Evolutionary conservation across 2,797 vertebrate species (phyloP).

Genomic region (Scleropages formosus): DNA sequence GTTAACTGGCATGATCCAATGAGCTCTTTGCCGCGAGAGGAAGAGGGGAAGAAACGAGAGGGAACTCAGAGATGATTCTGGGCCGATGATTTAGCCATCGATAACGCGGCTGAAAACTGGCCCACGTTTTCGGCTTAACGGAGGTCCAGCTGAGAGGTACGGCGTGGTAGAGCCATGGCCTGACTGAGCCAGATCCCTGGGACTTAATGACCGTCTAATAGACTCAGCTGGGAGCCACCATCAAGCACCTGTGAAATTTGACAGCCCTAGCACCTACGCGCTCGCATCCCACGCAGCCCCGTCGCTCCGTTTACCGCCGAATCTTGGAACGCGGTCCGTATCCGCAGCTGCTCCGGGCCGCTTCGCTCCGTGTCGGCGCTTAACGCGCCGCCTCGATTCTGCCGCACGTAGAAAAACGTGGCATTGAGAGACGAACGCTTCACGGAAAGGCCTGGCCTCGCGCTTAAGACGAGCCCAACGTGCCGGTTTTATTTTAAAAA

Average conservation of each 20-base stretch:
- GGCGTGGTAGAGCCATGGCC: neutral
- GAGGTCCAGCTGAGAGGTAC: conserved; percentile 14
- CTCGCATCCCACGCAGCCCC: conserved; percentile 47
- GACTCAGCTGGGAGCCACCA: conserved; percentile 66
- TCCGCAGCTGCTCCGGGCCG: conserved; percentile 43
- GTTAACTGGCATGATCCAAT: too few species aligned
- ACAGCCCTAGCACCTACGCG: conserved; percentile 53
- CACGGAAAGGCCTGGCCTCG: too few species aligned
- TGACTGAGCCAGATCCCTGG: neutral
- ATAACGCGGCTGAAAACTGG: conserved; percentile 10
- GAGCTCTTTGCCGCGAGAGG: too few species aligned
- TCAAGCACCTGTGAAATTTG: conserved; percentile 53
- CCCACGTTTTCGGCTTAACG: conserved; percentile 12
- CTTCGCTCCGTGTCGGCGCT: conserved; percentile 63
- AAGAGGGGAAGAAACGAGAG: conserved; percentile 1
- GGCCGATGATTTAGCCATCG: neutral
- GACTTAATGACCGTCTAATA: neutral
- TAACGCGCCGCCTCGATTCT: conserved; percentile 60
- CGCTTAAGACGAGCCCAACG: too few species aligned
- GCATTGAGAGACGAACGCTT: too few species aligned
- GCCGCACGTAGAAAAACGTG: conserved; percentile 48
- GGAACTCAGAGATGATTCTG: neutral
- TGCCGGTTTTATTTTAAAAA: too few species aligned
- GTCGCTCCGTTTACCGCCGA: conserved; percentile 16
- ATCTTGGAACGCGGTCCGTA: conserved; percentile 32